Evolutionary conservation across 2,888 invertebrate genomes (phyloP), one percentile per base, ranked within the genome.

Genomic region (Melanchra persicariae): DNA sequence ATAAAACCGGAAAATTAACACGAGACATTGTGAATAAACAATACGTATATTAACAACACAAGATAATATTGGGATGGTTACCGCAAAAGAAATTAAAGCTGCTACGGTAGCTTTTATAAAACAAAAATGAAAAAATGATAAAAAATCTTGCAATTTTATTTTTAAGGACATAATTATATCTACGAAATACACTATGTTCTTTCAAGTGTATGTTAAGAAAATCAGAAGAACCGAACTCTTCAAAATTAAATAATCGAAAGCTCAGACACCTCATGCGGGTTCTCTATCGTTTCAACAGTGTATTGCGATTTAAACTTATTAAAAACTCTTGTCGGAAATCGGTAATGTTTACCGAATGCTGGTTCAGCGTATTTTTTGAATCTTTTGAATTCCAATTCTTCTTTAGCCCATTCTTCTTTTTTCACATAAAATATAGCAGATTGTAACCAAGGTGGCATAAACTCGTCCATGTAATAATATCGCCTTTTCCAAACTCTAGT

Each of bases 401-500:
- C 94, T 67, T 89, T 82, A 10, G 83, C 84, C 94, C 94, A 94
- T 49, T 92, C 91, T 0, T 85, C 82, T 64, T 89, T 72, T 7
- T 86, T 81, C 3, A 94, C 89, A 62, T 83, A 93, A 2, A 90
- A 88, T 1, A 94, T 77, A 0, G 88, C 2, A 0, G 78, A 64
- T 54, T 86, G 82, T 66, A 93, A 24, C 93, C 93, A 93, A 12
- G 87, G 67, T 1, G 94, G 94, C 17, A 94, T 57, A 69, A 93
- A 91, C 59, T 90, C 90, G 55, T 93, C 92, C 90, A 91, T 91
- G 76, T 91, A 93, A 76, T 88, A 91, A 69, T 91, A 94, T 5
- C 94, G 85, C 43, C 91, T 87, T 19, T 79, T 83, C 93, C 94
- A 94, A 1, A 91, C 85, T 79, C 82, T 91, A 71, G 90, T 91